Percentiles rank a stretch among this genome's conserved stretches.
Evolutionary conservation across 2,113 vertebrate species (phyloP).

Genomic region (Perca schrenkii): DNA sequence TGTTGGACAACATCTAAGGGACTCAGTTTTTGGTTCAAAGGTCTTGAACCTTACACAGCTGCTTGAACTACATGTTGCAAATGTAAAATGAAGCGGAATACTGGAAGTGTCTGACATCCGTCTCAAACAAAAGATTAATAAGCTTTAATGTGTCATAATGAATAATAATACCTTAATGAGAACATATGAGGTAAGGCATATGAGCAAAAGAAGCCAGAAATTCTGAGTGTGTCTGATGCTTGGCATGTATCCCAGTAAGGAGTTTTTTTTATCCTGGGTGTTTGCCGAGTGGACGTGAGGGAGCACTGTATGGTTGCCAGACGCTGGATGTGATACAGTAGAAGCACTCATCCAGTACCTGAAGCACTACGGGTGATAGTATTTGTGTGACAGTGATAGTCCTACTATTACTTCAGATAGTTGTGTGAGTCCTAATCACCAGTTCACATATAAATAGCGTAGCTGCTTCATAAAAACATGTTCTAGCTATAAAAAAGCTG

Average conservation of each 20-base stretch:
- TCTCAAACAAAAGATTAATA: background rate
- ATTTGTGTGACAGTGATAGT: background rate
- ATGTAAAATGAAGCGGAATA: background rate
- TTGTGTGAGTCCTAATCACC: background rate
- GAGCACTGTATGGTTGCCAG: background rate
- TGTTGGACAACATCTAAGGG: background rate
- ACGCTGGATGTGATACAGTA: background rate
- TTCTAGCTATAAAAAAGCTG: background rate
- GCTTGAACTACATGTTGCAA: background rate
- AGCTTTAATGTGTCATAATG: background rate
- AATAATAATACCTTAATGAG: background rate
- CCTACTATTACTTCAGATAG: background rate
- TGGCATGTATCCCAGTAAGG: background rate
- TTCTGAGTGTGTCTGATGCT: background rate
- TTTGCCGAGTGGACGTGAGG: conserved; percentile 14
- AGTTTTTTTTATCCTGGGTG: background rate
- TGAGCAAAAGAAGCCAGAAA: background rate
- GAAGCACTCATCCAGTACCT: conserved; percentile 9
- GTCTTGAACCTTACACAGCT: background rate
- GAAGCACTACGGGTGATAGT: background rate
- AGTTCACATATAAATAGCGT: background rate
- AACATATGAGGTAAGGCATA: background rate
- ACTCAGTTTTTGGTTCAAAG: background rate
- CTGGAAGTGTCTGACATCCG: background rate
- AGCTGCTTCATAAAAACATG: background rate